Base-by-base conservation (phyloP, 2,888 invertebrate species). In the Drosophila formosana region DNA sequence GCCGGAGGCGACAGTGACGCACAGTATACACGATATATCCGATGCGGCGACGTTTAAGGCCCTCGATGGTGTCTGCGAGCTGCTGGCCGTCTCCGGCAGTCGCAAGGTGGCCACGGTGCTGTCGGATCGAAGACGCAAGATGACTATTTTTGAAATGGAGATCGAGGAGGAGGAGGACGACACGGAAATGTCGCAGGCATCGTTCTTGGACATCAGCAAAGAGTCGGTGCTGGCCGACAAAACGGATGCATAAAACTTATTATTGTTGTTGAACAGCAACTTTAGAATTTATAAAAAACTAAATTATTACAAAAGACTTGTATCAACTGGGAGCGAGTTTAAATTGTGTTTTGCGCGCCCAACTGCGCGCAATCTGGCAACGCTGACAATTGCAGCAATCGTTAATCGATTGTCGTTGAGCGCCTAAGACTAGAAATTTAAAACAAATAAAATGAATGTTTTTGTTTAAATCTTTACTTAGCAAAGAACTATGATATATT, bases 141-240 rank as follows among this genome's bases (percentile, higher is more conserved):
- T 98, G 46, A 94, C 97, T 71, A 94, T 98, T 51, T 97, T 97
- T 90, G 97, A 98, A 92, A 98, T 98, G 95, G 98, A 98, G 93
- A 96, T 96, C 0, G 98, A 98, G 89, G 98, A 97, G 26, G 96
- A 96, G 63, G 98, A 98, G 72, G 98, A 97, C 61, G 96, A 96
- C 60, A 96, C 96, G 39, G 94, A 93, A 80, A 94, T 91, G 84
- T 91, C 92, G 3, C 90, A 92, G 61, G 90, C 91, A 52, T 91
- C 91, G 7, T 85, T 91, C 34, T 53, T 92, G 13, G 92, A 92
- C 25, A 91, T 89, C 11, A 92, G 92, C 78, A 92, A 92, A 58
- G 92, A 92, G 30, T 92, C 92, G 2, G 82, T 80, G 6, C 64
- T 82, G 37, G 79, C 77, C 18, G 66, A 77, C 4, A 74, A 74